These are phyloP conservation scores for Aphelenchoides fujianensis DNA, from an alignment of 1,140 invertebrate genomes.

Conservation along the genomic window DNA sequence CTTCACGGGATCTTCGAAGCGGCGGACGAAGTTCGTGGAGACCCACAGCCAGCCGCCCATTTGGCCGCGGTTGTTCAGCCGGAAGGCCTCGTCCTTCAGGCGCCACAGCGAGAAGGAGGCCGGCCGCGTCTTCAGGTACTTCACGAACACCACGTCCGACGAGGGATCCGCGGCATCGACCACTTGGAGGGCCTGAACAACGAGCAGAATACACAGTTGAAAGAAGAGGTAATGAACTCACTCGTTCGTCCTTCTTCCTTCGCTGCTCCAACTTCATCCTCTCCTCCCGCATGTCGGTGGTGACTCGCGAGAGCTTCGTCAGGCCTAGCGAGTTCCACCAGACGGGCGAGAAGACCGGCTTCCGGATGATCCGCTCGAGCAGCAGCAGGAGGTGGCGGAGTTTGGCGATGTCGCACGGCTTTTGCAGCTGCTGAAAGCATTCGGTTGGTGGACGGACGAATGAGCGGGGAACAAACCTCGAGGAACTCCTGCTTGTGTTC, in stretches of 20 bases:
- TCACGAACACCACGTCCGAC: slow-evolving; percentile 42
- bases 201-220: no score
- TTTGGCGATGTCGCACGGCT: neutral
- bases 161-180: slow-evolving; percentile 17
- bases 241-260: slow-evolving; percentile 42
- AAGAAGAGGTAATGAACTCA: slow-evolving; percentile 18
- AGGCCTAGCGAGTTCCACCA: slow-evolving; percentile 49
- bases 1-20: slow-evolving; percentile 4
- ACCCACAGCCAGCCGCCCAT: slow-evolving; percentile 47
- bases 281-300: slow-evolving; percentile 33
- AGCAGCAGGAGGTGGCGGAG: slow-evolving; percentile 31
- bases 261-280: slow-evolving; percentile 27
- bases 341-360: slow-evolving; percentile 40
- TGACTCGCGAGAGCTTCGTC: slow-evolving; percentile 37
- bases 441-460: neutral
- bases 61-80: slow-evolving; percentile 36
- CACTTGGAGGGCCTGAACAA: slow-evolving; percentile 26
- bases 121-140: slow-evolving; percentile 27
- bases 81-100: slow-evolving; percentile 45
- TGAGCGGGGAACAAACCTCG: neutral
- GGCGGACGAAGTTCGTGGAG: slow-evolving; percentile 19
- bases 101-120: slow-evolving; percentile 28
- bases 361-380: slow-evolving; percentile 41
- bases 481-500: slow-evolving; percentile 36
- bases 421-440: neutral